Percentiles rank a stretch among this genome's conserved stretches.
These are phyloP conservation scores for Rhagologus leucostigma DNA, from an alignment of 2,113 vertebrate genomes.

Conservation along the genomic window DNA sequence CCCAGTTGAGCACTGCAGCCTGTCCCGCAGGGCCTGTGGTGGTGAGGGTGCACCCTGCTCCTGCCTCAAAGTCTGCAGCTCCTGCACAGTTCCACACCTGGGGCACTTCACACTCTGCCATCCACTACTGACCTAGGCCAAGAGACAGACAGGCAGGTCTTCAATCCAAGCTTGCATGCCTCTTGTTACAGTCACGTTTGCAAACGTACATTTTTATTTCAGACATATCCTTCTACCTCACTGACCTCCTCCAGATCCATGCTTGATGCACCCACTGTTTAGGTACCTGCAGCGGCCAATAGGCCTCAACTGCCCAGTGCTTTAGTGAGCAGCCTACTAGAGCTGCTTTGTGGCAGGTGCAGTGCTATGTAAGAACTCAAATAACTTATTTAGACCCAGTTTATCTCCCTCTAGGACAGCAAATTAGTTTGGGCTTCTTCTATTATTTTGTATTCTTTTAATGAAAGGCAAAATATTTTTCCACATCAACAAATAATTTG, in stretches of 20 bases:
- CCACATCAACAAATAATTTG: neutral
- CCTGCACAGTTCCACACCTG: neutral
- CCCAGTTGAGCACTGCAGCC: neutral
- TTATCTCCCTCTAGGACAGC: neutral
- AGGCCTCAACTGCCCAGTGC: neutral
- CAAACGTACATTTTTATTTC: neutral
- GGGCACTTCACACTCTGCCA: neutral
- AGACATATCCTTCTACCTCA: neutral
- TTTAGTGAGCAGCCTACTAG: neutral
- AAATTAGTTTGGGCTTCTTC: neutral
- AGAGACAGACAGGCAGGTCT: neutral
- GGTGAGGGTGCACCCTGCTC: fast-evolving
- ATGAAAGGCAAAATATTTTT: neutral
- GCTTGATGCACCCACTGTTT: neutral
- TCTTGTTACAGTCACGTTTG: neutral
- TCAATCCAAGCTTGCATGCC: neutral
- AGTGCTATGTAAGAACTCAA: neutral
- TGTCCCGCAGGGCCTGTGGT: fast-evolving
- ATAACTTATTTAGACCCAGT: neutral
- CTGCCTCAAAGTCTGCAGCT: neutral
- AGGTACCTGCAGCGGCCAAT: neutral
- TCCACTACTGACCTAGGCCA: neutral
- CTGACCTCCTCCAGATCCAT: neutral
- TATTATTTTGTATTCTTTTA: neutral
- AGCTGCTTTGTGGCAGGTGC: neutral